A percentile compares a stretch with the other conserved stretches of the same genome.
Evolutionary conservation across 1,140 invertebrate species (phyloP).

Genomic region (Diplogasteroides magnus): DNA sequence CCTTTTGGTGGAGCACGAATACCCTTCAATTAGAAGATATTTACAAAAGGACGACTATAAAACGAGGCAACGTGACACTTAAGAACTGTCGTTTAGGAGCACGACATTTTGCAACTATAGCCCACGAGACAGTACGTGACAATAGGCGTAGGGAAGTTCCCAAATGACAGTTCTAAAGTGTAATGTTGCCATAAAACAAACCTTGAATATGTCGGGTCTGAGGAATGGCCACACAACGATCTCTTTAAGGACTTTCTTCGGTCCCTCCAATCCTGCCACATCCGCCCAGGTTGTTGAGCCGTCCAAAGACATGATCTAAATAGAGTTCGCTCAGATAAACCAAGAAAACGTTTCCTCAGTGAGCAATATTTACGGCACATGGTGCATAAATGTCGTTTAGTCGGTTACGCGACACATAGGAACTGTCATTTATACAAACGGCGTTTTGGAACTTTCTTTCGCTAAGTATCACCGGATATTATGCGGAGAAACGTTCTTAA

Average conservation of each 20-base stretch:
- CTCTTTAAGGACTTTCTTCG: conserved; percentile 89
- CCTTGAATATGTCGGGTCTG: conserved; percentile 63
- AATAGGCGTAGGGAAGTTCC: too few relatives aligned
- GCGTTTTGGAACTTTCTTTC: not conserved
- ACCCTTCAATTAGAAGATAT: conserved; percentile 61
- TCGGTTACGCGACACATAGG: not conserved
- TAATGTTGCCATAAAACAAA: too few relatives aligned
- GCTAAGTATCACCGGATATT: too few relatives aligned
- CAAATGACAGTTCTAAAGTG: too few relatives aligned
- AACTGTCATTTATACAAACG: not conserved
- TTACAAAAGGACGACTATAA: not conserved
- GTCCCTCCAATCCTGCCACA: conserved; percentile 71
- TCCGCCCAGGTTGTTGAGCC: conserved; percentile 82
- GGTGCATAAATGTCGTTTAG: not conserved
- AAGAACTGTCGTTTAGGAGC: too few relatives aligned
- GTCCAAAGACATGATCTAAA: conserved; percentile 69
- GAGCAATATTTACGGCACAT: not conserved
- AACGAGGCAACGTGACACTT: too few relatives aligned
- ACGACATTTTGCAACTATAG: too few relatives aligned
- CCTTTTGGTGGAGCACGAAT: conserved; percentile 82
- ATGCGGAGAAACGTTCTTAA: too few relatives aligned
- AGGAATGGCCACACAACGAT: conserved; percentile 91
- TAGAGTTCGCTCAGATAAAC: conserved; percentile 2
- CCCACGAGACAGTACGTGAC: too few relatives aligned
- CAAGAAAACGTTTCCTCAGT: not conserved